A percentile compares a stretch with the other conserved stretches of the same genome.
Conservation (phyloP, 2,113 vertebrate species). For the Pseudorectes ferrugineus region DNA sequence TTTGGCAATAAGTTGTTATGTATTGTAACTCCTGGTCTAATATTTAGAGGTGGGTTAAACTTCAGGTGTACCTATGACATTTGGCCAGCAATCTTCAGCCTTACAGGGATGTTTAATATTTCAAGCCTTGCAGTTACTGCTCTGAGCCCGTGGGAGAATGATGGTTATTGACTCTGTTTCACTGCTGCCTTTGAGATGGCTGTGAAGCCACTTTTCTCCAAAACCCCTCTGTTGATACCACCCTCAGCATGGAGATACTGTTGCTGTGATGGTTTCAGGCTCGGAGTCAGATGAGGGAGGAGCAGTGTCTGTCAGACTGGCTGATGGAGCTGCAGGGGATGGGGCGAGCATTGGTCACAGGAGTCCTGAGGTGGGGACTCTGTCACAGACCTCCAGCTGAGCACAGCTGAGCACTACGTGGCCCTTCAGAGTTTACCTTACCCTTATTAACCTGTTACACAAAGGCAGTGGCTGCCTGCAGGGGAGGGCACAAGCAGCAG, state of each 20-base stretch:
- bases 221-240: neutral
- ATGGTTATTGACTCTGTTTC: neutral
- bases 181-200: neutral
- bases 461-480: neutral
- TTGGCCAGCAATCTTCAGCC: neutral
- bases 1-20: neutral
- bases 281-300: neutral
- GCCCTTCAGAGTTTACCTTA: neutral
- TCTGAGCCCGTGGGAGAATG: neutral
- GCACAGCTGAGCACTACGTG: neutral
- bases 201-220: neutral
- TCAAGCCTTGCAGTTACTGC: neutral
- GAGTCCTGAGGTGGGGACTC: neutral
- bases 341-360: rapidly evolving
- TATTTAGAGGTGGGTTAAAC: neutral
- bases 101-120: neutral
- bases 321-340: neutral
- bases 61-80: neutral
- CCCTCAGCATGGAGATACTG: neutral
- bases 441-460: neutral
- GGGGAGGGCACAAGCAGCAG: neutral
- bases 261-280: neutral
- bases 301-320: neutral
- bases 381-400: neutral
- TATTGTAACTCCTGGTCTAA: neutral